phyloP scores from a whole-genome alignment of 2,113 vertebrate genomes.

The Hemiprocne comata region DNA sequence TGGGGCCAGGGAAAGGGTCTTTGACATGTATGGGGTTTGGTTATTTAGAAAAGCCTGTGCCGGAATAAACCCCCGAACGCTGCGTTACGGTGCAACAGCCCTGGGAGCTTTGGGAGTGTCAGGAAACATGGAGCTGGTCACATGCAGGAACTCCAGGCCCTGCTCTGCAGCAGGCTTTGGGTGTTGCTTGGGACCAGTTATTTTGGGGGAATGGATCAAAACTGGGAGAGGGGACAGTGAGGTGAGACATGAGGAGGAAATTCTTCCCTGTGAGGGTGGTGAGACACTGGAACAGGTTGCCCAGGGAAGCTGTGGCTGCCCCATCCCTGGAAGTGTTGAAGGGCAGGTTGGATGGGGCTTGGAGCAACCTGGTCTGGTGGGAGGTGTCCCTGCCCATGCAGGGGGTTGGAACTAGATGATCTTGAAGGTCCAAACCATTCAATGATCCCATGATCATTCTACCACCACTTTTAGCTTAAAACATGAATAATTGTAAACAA shows the following conservation, averaged over 20 bases:
- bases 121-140: not conserved
- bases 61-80: not conserved
- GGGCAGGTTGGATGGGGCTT: no score
- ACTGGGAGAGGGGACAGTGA: no score
- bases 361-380: no score
- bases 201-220: not conserved
- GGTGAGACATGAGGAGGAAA: no score
- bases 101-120: rapidly evolving
- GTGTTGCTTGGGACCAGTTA: not conserved
- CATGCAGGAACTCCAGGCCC: not conserved
- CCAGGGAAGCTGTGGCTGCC: no score
- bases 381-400: no score
- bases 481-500: not conserved
- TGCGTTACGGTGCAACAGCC: not conserved
- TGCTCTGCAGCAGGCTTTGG: not conserved
- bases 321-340: no score
- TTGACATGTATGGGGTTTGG: not conserved
- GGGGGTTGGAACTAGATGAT: no score
- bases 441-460: no score
- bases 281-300: no score
- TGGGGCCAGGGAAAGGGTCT: not conserved
- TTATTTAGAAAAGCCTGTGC: not conserved
- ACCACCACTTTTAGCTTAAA: not conserved
- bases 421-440: no score
- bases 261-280: no score